A percentile compares a stretch with the other conserved stretches of the same genome.
Conservation (phyloP, 2,113 vertebrate genomes). For the Larimichthys polyactis region DNA sequence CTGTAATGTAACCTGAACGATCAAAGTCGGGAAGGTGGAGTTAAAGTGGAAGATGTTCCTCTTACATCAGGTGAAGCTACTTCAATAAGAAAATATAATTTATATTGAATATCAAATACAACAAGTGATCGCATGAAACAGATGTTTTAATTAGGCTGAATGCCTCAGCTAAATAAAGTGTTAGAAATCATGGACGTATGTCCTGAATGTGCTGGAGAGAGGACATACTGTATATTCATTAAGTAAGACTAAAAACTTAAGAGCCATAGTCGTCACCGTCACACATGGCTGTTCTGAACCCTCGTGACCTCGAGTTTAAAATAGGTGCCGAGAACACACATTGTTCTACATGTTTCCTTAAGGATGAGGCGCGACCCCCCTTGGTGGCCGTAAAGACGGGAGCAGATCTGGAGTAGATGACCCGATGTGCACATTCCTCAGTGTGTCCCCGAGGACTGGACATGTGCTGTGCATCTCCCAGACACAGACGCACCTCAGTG, state of each 20-base stretch:
- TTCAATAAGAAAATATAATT: not conserved
- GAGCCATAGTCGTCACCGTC: not conserved
- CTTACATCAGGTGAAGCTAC: not conserved
- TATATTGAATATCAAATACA: not conserved
- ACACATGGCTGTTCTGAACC: slow-evolving; percentile 21
- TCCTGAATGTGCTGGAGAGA: not conserved
- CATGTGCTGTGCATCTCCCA: slow-evolving; percentile 35
- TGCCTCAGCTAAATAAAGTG: not conserved
- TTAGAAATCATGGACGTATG: not conserved
- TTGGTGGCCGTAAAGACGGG: slow-evolving; percentile 21
- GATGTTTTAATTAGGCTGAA: not conserved
- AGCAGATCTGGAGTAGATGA: slow-evolving; percentile 49
- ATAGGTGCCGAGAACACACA: slow-evolving; percentile 42
- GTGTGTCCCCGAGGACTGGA: slow-evolving; percentile 32
- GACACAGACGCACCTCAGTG: slow-evolving; percentile 36
- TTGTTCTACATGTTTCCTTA: not conserved
- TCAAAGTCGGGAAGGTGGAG: not conserved
- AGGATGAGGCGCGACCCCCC: slow-evolving; percentile 10
- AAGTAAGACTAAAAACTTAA: not conserved
- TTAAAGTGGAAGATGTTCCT: too few species aligned
- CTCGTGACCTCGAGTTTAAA: slow-evolving; percentile 40
- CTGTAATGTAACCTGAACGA: not conserved
- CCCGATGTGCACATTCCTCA: slow-evolving; percentile 63
- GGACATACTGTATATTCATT: slow-evolving; percentile 26
- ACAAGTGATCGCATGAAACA: not conserved